phyloP scores from a whole-genome alignment of 2,888 invertebrate species.

The Agrochola circellaris region DNA sequence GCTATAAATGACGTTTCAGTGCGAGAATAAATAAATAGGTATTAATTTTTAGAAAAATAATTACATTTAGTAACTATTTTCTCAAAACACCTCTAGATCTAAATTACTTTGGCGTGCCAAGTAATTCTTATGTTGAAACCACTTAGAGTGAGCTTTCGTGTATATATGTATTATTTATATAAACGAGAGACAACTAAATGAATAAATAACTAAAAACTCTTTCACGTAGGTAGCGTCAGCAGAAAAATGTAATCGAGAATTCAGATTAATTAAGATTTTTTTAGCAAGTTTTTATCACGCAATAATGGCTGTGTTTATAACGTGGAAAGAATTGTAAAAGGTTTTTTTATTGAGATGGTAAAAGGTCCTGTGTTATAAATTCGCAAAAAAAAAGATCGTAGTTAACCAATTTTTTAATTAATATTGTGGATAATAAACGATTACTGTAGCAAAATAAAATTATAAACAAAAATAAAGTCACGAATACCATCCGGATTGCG shows the following conservation, averaged over 20 bases:
- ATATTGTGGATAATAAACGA: neutral
- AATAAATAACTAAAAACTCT: constrained; percentile 72
- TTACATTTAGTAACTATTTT: neutral
- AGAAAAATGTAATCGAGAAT: constrained; percentile 45
- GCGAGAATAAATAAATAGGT: neutral
- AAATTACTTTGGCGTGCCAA: neutral
- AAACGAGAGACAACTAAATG: constrained; percentile 67
- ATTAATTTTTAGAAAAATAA: neutral
- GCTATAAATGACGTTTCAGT: neutral
- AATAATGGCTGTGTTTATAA: neutral
- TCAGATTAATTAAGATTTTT: neutral
- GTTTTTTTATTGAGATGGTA: neutral
- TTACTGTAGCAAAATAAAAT: too few species aligned
- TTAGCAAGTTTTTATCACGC: neutral
- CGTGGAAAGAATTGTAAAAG: neutral
- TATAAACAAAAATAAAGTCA: too few species aligned
- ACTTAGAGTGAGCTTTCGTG: constrained; percentile 50
- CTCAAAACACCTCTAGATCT: neutral
- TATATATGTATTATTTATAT: constrained; percentile 48
- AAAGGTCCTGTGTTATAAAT: neutral
- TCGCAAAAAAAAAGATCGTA: neutral
- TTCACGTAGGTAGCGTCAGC: constrained; percentile 65
- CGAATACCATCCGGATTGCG: too few species aligned
- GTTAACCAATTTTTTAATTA: neutral
- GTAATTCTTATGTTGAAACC: constrained; percentile 29